phyloP scores from a whole-genome alignment of 2,113 vertebrate genomes.

The Strigops habroptila region DNA sequence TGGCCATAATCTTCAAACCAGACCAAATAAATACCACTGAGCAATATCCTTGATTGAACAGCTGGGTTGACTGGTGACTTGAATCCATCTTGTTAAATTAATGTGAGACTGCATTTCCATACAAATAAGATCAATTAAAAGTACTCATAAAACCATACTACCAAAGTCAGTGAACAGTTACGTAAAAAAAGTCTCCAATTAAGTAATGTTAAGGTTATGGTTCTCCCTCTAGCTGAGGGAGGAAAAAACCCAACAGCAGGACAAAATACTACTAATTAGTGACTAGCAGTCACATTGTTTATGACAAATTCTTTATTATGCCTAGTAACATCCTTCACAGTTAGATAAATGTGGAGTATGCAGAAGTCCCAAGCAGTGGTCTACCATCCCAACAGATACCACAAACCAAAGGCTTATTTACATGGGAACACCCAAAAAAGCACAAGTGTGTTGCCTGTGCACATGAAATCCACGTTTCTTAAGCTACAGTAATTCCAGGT shows the following conservation, averaged over 20 bases:
- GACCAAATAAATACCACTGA: neutral
- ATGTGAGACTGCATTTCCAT: slow-evolving; percentile 62
- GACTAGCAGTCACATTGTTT: neutral
- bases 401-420: neutral
- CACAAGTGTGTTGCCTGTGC: neutral
- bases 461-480: neutral
- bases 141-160: slow-evolving; percentile 47
- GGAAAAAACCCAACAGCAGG: neutral
- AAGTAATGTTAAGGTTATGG: slow-evolving; percentile 60
- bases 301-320: neutral
- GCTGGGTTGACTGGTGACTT: slow-evolving; percentile 52
- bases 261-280: slow-evolving; percentile 11
- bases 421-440: neutral
- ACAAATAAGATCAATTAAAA: slow-evolving; percentile 67
- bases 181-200: slow-evolving; percentile 43
- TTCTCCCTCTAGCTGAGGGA: slow-evolving; percentile 6
- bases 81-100: slow-evolving; percentile 58
- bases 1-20: slow-evolving; percentile 7
- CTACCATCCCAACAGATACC: neutral
- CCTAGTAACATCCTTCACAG: neutral
- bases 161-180: slow-evolving; percentile 68
- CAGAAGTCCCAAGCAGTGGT: neutral
- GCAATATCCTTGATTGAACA: slow-evolving; percentile 38
- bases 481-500: neutral
- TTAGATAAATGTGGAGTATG: neutral